phyloP scores from a whole-genome alignment of 2,113 vertebrate genomes.

The Sinocyclocheilus rhinocerous region DNA sequence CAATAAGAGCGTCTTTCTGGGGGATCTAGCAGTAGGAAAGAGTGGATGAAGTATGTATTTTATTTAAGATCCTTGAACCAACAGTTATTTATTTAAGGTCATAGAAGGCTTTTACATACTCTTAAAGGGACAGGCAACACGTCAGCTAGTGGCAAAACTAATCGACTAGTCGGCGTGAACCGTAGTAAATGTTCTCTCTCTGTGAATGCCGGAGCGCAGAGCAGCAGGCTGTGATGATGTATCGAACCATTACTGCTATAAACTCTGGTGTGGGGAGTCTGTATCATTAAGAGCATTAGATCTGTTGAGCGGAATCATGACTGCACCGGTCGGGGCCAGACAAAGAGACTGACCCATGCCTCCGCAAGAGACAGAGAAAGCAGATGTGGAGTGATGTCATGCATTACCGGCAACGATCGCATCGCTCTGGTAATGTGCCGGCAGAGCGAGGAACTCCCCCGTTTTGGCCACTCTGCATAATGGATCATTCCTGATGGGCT shows the following conservation, averaged over 20 bases:
- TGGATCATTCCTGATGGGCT: conserved; percentile 56
- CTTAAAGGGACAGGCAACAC: not conserved
- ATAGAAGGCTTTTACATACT: not conserved
- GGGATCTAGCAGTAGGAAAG: not conserved
- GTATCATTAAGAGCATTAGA: conserved; percentile 50
- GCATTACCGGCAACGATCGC: conserved; percentile 50
- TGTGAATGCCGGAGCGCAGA: not conserved
- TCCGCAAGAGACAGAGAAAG: conserved; percentile 10
- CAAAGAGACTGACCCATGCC: conserved; percentile 29
- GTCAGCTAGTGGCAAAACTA: not conserved
- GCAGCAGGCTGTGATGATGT: conserved; percentile 42
- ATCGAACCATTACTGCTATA: conserved; percentile 53
- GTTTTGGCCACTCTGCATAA: conserved; percentile 37
- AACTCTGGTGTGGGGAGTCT: conserved; percentile 48
- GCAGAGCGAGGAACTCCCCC: conserved; percentile 38
- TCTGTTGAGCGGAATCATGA: conserved; percentile 32
- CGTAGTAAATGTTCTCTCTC: conserved; percentile 32
- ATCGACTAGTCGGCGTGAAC: not conserved
- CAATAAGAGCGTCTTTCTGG: not conserved
- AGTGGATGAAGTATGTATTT: not conserved
- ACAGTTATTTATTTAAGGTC: not conserved
- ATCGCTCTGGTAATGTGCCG: conserved; percentile 46
- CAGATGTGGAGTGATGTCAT: conserved; percentile 44
- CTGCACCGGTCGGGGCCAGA: conserved; percentile 26
- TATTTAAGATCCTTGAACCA: not conserved